These are phyloP conservation scores for Agonopterix arenella DNA, from an alignment of 2,888 invertebrate species.

Conservation along the genomic window DNA sequence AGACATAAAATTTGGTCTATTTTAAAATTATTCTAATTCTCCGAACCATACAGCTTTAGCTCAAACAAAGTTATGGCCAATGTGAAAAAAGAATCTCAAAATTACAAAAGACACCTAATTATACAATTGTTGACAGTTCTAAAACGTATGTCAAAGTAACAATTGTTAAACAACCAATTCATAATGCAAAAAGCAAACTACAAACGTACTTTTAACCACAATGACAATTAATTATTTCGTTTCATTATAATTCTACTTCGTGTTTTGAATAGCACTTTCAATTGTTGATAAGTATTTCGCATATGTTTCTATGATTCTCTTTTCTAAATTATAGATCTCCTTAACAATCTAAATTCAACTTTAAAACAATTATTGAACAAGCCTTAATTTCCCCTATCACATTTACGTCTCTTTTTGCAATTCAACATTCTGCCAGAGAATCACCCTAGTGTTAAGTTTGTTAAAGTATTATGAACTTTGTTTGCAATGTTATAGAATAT, in stretches of 20 bases:
- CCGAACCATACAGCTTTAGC: too few species aligned
- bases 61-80: too few species aligned
- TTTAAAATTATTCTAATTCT: too few species aligned
- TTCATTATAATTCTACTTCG: slow-evolving; percentile 22
- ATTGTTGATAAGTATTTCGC: slow-evolving; percentile 42
- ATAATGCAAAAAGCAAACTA: slow-evolving; percentile 24
- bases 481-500: not conserved
- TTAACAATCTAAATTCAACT: not conserved
- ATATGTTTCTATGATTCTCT: slow-evolving; percentile 43
- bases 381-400: too few species aligned
- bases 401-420: not conserved
- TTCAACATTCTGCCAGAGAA: not conserved
- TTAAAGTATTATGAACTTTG: too few species aligned
- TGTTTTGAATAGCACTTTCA: slow-evolving; percentile 33
- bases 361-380: not conserved
- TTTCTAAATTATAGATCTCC: slow-evolving; percentile 1
- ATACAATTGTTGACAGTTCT: slow-evolving; percentile 1
- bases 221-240: slow-evolving; percentile 45
- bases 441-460: not conserved
- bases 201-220: slow-evolving; percentile 29
- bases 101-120: not conserved
- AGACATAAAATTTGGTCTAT: too few species aligned
- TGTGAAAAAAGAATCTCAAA: too few species aligned
- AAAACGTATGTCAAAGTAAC: slow-evolving; percentile 2
- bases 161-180: slow-evolving; percentile 26